Evolutionary conservation across 2,888 invertebrate species (phyloP).

Genomic region (Hololepta plana): DNA sequence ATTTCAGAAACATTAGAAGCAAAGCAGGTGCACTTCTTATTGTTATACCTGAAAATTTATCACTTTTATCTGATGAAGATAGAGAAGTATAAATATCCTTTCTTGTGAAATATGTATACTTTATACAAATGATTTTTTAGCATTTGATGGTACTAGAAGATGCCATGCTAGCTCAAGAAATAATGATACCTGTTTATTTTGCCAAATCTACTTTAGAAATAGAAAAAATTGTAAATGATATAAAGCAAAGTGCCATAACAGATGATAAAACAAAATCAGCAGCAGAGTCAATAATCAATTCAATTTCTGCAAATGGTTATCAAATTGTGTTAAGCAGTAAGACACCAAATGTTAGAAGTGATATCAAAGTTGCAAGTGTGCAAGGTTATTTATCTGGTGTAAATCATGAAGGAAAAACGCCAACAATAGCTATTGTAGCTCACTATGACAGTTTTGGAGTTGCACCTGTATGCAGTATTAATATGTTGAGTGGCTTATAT

Average conservation of each 20-base stretch:
- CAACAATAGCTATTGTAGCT: conserved; percentile 79
- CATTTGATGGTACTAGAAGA: conserved; percentile 63
- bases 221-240: conserved; percentile 54
- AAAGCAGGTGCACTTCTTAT: conserved; percentile 79
- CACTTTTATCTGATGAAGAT: conserved; percentile 41
- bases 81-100: conserved; percentile 37
- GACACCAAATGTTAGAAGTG: conserved; percentile 49
- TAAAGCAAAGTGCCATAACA: conserved; percentile 40
- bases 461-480: conserved; percentile 75
- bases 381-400: conserved; percentile 69
- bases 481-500: too few relatives aligned
- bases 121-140: conserved; percentile 26
- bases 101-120: not conserved
- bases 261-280: conserved; percentile 62
- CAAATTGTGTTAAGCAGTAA: conserved; percentile 73
- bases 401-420: conserved; percentile 38
- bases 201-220: conserved; percentile 56
- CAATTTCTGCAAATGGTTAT: conserved; percentile 88
- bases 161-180: conserved; percentile 62
- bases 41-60: conserved; percentile 58
- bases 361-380: conserved; percentile 71
- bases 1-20: conserved; percentile 53
- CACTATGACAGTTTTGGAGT: conserved; percentile 85
- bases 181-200: conserved; percentile 77
- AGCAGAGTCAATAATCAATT: conserved; percentile 63